These are phyloP conservation scores for Sturnus vulgaris DNA, from an alignment of 2,113 vertebrate genomes.

Conservation along the genomic window DNA sequence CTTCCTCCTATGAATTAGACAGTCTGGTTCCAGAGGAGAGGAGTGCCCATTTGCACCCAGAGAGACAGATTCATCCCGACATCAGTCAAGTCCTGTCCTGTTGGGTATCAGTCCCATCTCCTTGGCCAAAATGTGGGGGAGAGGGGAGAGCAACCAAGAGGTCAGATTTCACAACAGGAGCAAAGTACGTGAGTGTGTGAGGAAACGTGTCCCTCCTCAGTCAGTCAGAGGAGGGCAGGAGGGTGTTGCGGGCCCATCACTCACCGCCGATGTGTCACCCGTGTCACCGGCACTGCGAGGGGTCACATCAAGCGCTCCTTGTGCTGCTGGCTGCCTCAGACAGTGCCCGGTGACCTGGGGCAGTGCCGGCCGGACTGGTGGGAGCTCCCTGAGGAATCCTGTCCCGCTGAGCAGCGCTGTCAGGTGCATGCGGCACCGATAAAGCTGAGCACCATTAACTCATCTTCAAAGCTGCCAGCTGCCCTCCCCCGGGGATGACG, in stretches of 20 bases:
- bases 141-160: not conserved
- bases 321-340: accelerated
- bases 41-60: not conserved
- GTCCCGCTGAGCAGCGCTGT: not conserved
- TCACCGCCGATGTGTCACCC: not conserved
- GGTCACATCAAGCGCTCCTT: not conserved
- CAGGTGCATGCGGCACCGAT: accelerated
- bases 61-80: not conserved
- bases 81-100: not conserved
- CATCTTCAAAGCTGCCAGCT: not conserved
- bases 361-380: accelerated
- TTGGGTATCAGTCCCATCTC: not conserved
- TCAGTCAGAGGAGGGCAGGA: not conserved
- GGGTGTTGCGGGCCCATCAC: not conserved
- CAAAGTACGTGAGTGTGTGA: not conserved
- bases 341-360: accelerated
- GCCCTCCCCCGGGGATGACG: not conserved
- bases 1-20: not conserved
- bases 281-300: not conserved
- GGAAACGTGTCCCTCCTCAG: not conserved
- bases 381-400: not conserved
- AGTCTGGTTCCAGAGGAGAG: not conserved
- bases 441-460: not conserved
- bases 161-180: slow-evolving; percentile 5
- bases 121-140: not conserved